A percentile compares a stretch with the other conserved stretches of the same genome.
Conservation (phyloP, 2,797 vertebrate species). For the Xenentodon cancila region DNA sequence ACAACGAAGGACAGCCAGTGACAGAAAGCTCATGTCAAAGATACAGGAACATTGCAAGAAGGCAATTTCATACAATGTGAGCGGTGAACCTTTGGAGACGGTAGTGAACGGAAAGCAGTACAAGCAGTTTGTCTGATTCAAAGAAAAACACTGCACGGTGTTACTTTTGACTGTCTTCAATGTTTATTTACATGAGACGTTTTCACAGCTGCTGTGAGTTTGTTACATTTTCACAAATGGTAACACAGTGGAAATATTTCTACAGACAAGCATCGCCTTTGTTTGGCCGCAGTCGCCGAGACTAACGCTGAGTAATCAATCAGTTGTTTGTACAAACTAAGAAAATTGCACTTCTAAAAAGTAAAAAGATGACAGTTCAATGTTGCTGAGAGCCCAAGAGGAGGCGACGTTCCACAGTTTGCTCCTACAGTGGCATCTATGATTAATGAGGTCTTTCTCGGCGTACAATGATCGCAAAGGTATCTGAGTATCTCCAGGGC, state of each 20-base stretch:
- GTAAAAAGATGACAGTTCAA: slow-evolving; percentile 47
- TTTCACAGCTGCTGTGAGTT: slow-evolving; percentile 63
- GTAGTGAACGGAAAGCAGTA: background rate
- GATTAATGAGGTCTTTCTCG: slow-evolving; percentile 47
- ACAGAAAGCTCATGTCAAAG: too few relatives aligned
- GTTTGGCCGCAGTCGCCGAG: slow-evolving; percentile 29
- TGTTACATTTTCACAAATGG: slow-evolving; percentile 66
- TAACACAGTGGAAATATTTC: slow-evolving; percentile 62
- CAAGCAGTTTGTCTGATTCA: background rate
- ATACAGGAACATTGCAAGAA: too few relatives aligned
- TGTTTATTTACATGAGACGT: slow-evolving; percentile 81
- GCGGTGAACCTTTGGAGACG: slow-evolving; percentile 1
- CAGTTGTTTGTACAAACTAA: slow-evolving; percentile 46
- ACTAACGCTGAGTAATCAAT: slow-evolving; percentile 51
- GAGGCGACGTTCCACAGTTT: slow-evolving; percentile 41
- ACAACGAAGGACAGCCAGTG: too few relatives aligned
- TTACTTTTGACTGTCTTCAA: slow-evolving; percentile 48
- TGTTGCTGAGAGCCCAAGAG: slow-evolving; percentile 30
- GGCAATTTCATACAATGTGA: background rate
- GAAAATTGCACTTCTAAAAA: slow-evolving; percentile 66
- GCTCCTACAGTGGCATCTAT: slow-evolving; percentile 45
- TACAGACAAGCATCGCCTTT: slow-evolving; percentile 61
- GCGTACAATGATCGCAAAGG: slow-evolving; percentile 38
- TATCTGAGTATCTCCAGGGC: slow-evolving; percentile 41
- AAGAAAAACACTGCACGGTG: slow-evolving; percentile 9